These are phyloP conservation scores for Galago senegalensis DNA, from an alignment of 2,797 vertebrate genomes.

Conservation along the genomic window DNA sequence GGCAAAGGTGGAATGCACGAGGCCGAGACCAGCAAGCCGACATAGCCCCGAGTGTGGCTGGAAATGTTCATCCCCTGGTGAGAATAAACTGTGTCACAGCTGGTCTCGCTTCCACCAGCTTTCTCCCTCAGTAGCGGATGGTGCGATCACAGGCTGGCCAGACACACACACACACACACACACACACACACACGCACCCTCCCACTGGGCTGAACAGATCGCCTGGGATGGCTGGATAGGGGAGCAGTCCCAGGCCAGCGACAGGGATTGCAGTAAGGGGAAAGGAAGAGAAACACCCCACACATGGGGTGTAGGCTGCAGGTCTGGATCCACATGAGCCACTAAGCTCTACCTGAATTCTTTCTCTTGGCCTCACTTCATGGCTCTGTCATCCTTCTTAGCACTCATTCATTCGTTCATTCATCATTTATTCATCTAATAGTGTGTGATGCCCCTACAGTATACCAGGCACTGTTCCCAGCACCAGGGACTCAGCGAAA, in stretches of 20 bases:
- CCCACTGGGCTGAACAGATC: background rate
- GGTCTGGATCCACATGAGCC: too few relatives aligned
- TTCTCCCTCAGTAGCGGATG: background rate
- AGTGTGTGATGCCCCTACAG: background rate
- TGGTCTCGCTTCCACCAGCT: background rate
- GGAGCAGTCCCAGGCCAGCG: background rate
- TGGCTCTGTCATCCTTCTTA: background rate
- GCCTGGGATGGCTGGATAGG: background rate
- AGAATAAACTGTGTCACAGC: constrained; percentile 14
- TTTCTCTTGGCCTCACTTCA: background rate
- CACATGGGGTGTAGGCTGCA: background rate
- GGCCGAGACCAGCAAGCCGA: background rate
- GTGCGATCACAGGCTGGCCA: background rate
- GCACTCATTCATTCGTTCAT: background rate
- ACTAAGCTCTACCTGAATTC: background rate
- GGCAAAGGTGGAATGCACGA: background rate
- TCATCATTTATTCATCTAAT: background rate
- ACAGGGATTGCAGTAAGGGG: too few relatives aligned
- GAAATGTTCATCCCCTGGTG: background rate
- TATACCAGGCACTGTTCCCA: background rate
- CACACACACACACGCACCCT: background rate
- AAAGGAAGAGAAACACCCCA: background rate
- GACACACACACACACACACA: background rate
- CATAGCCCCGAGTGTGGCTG: background rate
- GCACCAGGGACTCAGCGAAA: background rate